Evolutionary conservation across 2,888 invertebrate genomes (phyloP).

Genomic region (Strigamia maritima): DNA sequence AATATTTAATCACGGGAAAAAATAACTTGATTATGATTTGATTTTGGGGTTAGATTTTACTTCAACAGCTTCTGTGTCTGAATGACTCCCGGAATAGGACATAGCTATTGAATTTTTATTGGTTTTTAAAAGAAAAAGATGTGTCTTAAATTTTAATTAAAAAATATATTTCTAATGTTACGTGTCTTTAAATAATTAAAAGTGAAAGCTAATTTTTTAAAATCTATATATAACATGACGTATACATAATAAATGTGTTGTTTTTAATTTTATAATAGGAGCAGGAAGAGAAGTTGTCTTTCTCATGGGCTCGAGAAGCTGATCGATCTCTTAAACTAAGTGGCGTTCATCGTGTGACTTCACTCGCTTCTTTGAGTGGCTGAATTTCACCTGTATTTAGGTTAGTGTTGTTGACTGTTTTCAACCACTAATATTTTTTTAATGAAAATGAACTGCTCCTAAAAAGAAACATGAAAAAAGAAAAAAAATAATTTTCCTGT

Average conservation of each 20-base stretch:
- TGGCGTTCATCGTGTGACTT: constrained; percentile 24
- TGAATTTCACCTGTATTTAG: not conserved
- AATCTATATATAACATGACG: no score
- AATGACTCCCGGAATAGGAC: not conserved
- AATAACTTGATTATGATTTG: not conserved
- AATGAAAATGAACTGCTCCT: no score
- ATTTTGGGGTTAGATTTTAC: not conserved
- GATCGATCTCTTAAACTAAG: constrained; percentile 26
- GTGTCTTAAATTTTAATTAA: not conserved
- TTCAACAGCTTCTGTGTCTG: no score
- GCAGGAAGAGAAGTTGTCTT: not conserved
- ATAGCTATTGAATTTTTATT: not conserved
- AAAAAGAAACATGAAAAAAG: not conserved
- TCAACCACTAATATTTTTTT: not conserved
- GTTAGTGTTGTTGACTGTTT: not conserved
- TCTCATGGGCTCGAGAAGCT: constrained; percentile 6
- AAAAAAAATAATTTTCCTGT: not conserved
- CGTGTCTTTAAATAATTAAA: not conserved
- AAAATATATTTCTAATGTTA: not conserved
- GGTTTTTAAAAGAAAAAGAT: not conserved
- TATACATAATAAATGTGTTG: not conserved
- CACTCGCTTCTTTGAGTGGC: not conserved
- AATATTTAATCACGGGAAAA: not conserved
- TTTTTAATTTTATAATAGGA: not conserved
- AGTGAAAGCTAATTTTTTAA: no score